Evolutionary conservation across 2,888 invertebrate genomes (phyloP), one percentile per base, ranked within the genome.

Genomic region (Colostygia pectinataria): DNA sequence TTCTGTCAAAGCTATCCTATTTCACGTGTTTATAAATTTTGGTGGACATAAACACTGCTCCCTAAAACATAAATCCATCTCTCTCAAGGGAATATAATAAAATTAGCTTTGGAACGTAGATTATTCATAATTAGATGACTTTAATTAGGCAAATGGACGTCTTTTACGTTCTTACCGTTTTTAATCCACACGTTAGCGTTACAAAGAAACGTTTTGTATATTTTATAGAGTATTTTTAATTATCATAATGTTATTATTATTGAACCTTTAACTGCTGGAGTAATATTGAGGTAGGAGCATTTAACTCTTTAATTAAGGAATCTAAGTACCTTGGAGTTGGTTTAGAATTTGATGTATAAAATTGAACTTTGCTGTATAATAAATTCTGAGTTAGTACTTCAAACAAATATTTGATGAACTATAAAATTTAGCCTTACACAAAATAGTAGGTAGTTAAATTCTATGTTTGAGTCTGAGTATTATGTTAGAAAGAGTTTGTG

Each of bases 141-240:
- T 55, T 56, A 59, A 62, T 62, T 55, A 54, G 48, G 48, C 48
- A 61, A 64, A 57, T 59, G 60, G 53, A 55, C 46, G 53, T 56
- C 27, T 53, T 55, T 57, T 55, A 40, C 48, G 39, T 41, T 28
- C 25, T 25, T 41, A 41, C 45, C 23, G 41, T 40, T 57, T 32
- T 13, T 43, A 47, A 51, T 61, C 33, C 40, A 45, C 41, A 40
- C 34, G 10, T 45, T 33, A 32, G 37, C 34, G 10, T 45, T 33
- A 32, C 40, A 46, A 49, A 53, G 49, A 41, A 49, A 43, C 15
- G 37, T 51, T 55, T 14, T 41, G 7, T 33, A 34, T 37, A 9
- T 27, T 23, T 12, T 33, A 24, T 8, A n/a, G 12, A 28, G 37
- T 29, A n/a, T n/a, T 53, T 41, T 33, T 2, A 20, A 8, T 28